Evolutionary conservation across 2,113 vertebrate genomes (phyloP).

Genomic region (Choloepus hoffmanni): DNA sequence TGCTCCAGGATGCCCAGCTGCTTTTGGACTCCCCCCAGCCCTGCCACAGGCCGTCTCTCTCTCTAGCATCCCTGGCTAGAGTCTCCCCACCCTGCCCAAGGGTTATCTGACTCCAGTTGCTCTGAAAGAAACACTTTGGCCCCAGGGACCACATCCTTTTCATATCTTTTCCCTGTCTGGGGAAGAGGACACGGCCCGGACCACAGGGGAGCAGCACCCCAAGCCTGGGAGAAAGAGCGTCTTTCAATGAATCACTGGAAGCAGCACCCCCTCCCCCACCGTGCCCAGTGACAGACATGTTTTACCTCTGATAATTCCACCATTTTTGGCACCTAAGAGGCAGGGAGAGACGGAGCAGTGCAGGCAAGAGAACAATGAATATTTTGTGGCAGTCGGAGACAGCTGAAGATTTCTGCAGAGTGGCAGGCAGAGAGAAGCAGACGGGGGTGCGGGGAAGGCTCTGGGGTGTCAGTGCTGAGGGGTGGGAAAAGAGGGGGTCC

Average conservation of each 20-base stretch:
- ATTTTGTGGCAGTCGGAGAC: slow-evolving; percentile 28
- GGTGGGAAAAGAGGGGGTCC: too few species aligned
- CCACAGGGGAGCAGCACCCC: neutral
- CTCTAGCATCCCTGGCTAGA: neutral
- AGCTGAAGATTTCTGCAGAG: neutral
- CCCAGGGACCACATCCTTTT: neutral
- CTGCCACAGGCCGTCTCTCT: neutral
- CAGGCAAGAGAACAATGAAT: slow-evolving; percentile 59
- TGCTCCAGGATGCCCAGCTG: neutral
- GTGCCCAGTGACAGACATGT: slow-evolving; percentile 2
- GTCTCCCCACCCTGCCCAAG: neutral
- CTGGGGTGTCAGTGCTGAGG: neutral
- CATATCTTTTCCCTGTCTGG: neutral
- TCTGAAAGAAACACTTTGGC: neutral
- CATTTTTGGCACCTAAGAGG: neutral
- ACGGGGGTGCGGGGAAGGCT: neutral
- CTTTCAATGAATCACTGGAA: neutral
- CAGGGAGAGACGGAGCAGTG: slow-evolving; percentile 6
- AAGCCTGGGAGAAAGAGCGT: neutral
- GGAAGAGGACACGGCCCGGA: neutral
- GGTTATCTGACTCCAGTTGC: neutral
- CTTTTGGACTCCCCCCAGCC: neutral
- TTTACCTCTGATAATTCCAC: slow-evolving; percentile 53
- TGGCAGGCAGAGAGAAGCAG: neutral
- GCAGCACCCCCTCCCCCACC: neutral